A percentile compares a stretch with the other conserved stretches of the same genome.
These are phyloP conservation scores for Myotis yumanensis DNA, from an alignment of 2,113 vertebrate species.

Conservation along the genomic window DNA sequence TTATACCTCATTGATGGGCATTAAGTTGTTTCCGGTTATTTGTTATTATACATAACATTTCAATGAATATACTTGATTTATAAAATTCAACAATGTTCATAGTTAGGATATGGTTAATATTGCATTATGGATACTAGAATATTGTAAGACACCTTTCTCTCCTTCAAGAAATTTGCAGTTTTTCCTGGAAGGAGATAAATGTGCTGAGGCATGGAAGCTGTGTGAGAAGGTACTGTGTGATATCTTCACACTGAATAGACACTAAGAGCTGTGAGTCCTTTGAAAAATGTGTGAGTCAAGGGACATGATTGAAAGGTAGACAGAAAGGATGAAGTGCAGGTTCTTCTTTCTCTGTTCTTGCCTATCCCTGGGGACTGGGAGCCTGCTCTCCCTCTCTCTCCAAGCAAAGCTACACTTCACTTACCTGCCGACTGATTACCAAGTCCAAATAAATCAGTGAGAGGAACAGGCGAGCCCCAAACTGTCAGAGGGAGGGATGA, in stretches of 20 bases:
- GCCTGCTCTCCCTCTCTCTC: background rate
- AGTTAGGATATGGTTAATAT: background rate
- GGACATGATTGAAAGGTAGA: background rate
- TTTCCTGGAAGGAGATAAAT: background rate
- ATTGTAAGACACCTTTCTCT: background rate
- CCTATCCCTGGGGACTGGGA: background rate
- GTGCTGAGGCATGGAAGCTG: background rate
- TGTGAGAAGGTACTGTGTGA: background rate
- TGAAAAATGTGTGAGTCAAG: background rate
- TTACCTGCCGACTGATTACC: background rate
- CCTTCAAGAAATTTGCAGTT: background rate
- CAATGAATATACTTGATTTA: background rate
- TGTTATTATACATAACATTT: background rate
- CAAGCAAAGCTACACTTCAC: background rate
- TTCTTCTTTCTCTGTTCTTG: background rate
- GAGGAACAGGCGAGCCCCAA: conserved; percentile 25
- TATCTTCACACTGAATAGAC: background rate
- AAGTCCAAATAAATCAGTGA: conserved; percentile 15
- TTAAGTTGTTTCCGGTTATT: conserved; percentile 21
- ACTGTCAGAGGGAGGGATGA: conserved; percentile 3
- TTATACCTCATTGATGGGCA: background rate
- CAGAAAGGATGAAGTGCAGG: background rate
- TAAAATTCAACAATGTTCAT: background rate
- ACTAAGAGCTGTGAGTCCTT: background rate
- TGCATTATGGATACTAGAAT: background rate